Evolutionary conservation across 2,888 invertebrate species (phyloP).

Genomic region (Cryptosula pallasiana): DNA sequence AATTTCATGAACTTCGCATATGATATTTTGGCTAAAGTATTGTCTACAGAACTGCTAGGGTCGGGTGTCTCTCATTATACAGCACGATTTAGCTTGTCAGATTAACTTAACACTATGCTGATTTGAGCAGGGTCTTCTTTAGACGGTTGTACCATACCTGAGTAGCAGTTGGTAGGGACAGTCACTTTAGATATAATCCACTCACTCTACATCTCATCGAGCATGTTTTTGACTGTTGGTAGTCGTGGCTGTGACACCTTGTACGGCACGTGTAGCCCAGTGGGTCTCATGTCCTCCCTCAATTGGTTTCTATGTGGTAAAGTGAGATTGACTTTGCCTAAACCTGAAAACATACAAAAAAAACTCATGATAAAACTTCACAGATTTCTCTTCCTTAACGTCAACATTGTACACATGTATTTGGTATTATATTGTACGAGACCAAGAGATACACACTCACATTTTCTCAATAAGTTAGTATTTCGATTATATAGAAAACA

Average conservation of each 20-base stretch:
- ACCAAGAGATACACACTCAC: neutral
- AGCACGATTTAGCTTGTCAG: neutral
- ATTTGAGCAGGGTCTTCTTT: neutral
- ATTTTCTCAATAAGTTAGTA: neutral
- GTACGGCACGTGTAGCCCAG: neutral
- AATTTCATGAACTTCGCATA: neutral
- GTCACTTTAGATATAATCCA: neutral
- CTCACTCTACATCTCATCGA: neutral
- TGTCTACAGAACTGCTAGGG: neutral
- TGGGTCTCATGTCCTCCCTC: neutral
- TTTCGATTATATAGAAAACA: neutral
- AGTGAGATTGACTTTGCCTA: conserved; percentile 14
- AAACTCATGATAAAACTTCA: neutral
- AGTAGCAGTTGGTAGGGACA: neutral
- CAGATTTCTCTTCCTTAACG: neutral
- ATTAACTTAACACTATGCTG: too few relatives aligned
- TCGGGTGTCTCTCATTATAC: neutral
- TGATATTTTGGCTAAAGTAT: neutral
- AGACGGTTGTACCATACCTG: neutral
- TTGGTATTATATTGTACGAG: too few relatives aligned
- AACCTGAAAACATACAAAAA: neutral
- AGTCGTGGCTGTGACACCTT: neutral
- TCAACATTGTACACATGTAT: neutral
- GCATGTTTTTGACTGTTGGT: neutral
- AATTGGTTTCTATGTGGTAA: neutral